Evolutionary conservation across 2,888 invertebrate genomes (phyloP).

Genomic region (Mesodorylaimus sp.): DNA sequence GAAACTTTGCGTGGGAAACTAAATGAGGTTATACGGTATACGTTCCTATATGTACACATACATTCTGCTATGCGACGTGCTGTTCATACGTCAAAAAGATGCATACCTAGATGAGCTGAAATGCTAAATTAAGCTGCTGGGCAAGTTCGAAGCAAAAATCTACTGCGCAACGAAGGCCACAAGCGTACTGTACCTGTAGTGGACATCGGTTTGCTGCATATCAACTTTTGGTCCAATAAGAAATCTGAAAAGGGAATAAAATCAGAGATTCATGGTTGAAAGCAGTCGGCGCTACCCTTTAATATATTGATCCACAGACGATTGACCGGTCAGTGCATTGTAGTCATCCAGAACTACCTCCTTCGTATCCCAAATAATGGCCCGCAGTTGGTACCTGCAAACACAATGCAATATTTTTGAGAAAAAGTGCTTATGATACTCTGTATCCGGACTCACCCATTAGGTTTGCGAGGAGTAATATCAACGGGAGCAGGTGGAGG

Average conservation of each 20-base stretch:
- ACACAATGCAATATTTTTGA: not conserved
- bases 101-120: too few relatives aligned
- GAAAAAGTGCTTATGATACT: too few relatives aligned
- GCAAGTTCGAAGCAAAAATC: too few relatives aligned
- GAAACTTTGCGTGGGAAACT: too few relatives aligned
- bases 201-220: constrained; percentile 60
- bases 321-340: constrained; percentile 70
- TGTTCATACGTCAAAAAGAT: too few relatives aligned
- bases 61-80: too few relatives aligned
- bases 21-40: too few relatives aligned
- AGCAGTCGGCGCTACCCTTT: constrained; percentile 57
- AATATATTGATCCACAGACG: constrained; percentile 84
- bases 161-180: too few relatives aligned
- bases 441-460: too few relatives aligned
- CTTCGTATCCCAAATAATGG: constrained; percentile 81
- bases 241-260: constrained; percentile 44
- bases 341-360: constrained; percentile 79
- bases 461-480: constrained; percentile 52
- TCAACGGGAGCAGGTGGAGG: constrained; percentile 52
- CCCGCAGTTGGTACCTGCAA: constrained; percentile 53
- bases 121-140: too few relatives aligned
- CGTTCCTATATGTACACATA: too few relatives aligned
- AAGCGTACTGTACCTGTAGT: constrained; percentile 54
- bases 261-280: too few relatives aligned
- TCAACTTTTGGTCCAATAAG: constrained; percentile 46